Conservation (phyloP, 2,797 vertebrate genomes). For the Loriculus beryllinus region DNA sequence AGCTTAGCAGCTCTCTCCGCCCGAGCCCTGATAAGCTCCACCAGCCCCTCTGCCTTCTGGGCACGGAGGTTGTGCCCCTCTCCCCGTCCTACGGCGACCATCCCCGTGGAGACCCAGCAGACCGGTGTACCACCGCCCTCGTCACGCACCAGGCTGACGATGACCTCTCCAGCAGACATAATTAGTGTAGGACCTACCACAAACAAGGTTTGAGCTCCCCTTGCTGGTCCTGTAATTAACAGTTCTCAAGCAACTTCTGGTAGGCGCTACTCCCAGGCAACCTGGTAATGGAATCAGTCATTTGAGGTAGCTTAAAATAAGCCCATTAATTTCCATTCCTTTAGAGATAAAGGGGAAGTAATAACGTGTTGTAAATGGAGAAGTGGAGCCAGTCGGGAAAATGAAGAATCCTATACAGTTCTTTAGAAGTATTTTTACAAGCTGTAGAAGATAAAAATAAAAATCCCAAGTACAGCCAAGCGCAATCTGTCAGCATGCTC, state of each 20-base stretch:
- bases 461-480: not conserved
- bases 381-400: not conserved
- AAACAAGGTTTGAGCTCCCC: slow-evolving; percentile 36
- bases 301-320: not conserved
- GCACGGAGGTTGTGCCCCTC: not conserved
- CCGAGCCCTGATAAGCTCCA: not conserved
- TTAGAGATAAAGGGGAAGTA: not conserved
- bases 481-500: not conserved
- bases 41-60: not conserved
- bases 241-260: not conserved
- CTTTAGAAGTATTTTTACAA: slow-evolving; percentile 44
- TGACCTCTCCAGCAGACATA: not conserved
- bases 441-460: not conserved
- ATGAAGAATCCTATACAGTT: not conserved
- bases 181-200: not conserved
- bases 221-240: not conserved
- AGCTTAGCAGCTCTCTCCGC: not conserved
- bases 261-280: not conserved
- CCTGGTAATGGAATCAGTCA: not conserved
- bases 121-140: not conserved
- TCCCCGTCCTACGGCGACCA: not conserved
- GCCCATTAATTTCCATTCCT: not conserved
- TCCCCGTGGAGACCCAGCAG: not conserved
- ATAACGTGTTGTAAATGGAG: not conserved
- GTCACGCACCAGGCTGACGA: not conserved